These are phyloP conservation scores for Trilocha varians DNA, from an alignment of 2,888 invertebrate genomes.

Conservation along the genomic window DNA sequence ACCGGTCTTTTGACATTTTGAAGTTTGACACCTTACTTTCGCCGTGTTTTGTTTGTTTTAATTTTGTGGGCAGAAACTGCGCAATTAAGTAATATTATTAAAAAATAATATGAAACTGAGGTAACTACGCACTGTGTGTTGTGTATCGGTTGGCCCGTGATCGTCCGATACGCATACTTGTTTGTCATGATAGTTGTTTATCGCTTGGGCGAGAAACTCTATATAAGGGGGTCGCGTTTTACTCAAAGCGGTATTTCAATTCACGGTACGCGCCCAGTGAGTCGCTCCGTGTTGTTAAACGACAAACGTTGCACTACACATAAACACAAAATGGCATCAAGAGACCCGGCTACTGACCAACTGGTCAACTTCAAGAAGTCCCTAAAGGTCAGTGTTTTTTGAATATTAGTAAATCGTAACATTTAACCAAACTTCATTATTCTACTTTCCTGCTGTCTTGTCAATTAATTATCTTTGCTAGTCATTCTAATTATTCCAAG, in stretches of 20 bases:
- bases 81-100: not conserved
- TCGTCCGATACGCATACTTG: no score
- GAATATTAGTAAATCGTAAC: not conserved
- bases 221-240: slow-evolving; percentile 36
- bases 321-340: slow-evolving; percentile 42
- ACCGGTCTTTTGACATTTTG: no score
- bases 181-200: slow-evolving; percentile 48
- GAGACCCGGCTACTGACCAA: slow-evolving; percentile 77
- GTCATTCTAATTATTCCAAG: slow-evolving; percentile 8
- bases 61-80: no score
- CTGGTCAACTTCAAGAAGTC: slow-evolving; percentile 74
- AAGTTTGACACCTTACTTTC: no score
- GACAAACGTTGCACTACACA: slow-evolving; percentile 7
- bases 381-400: slow-evolving; percentile 65
- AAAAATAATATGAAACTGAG: not conserved
- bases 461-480: slow-evolving; percentile 6
- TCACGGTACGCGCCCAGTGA: slow-evolving; percentile 42
- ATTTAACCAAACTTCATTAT: not conserved
- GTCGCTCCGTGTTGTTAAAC: slow-evolving; percentile 30
- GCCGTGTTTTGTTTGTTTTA: no score
- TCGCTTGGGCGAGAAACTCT: slow-evolving; percentile 41
- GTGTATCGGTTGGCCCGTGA: slow-evolving; percentile 25
- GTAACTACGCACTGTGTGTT: slow-evolving; percentile 9
- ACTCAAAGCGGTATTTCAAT: slow-evolving; percentile 36
- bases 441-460: not conserved